Conservation (phyloP, 1,140 invertebrate genomes). For the Ceratina japonica region DNA sequence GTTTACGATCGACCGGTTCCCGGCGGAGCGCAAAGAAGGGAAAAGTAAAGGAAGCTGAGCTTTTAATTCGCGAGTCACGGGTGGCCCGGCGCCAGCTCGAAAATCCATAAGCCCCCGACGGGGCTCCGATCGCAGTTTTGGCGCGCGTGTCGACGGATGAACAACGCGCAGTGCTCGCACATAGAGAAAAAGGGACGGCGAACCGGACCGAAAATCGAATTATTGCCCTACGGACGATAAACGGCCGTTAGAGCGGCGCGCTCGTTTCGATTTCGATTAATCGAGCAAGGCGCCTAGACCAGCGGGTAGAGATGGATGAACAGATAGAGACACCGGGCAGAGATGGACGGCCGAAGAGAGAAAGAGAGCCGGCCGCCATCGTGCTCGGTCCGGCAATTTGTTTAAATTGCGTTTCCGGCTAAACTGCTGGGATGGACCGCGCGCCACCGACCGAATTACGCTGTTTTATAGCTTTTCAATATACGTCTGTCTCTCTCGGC, state of each 20-base stretch:
- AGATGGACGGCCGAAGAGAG: constrained; percentile 33
- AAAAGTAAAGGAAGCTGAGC: constrained; percentile 47
- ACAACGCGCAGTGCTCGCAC: constrained; percentile 40
- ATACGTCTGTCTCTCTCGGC: constrained; percentile 9
- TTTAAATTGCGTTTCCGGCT: constrained; percentile 72
- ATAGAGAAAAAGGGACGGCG: constrained; percentile 36
- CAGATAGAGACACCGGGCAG: constrained; percentile 30
- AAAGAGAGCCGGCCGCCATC: constrained; percentile 28
- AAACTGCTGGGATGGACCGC: constrained; percentile 65
- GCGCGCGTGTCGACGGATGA: constrained; percentile 46
- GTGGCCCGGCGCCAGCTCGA: constrained; percentile 61
- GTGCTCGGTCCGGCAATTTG: constrained; percentile 65
- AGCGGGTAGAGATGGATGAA: constrained; percentile 29
- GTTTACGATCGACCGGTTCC: no score
- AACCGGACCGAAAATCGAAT: constrained; percentile 69
- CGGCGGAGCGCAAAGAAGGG: neutral
- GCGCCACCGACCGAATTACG: constrained; percentile 64
- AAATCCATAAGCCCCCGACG: constrained; percentile 67
- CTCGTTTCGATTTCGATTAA: constrained; percentile 75
- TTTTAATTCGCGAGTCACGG: constrained; percentile 63
- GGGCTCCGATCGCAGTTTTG: constrained; percentile 54
- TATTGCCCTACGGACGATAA: constrained; percentile 73
- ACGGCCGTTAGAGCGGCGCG: constrained; percentile 63
- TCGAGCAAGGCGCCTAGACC: constrained; percentile 65
- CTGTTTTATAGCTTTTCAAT: constrained; percentile 66